Conservation (phyloP, 1,140 invertebrate genomes). For the Rhizoglyphus robini region DNA sequence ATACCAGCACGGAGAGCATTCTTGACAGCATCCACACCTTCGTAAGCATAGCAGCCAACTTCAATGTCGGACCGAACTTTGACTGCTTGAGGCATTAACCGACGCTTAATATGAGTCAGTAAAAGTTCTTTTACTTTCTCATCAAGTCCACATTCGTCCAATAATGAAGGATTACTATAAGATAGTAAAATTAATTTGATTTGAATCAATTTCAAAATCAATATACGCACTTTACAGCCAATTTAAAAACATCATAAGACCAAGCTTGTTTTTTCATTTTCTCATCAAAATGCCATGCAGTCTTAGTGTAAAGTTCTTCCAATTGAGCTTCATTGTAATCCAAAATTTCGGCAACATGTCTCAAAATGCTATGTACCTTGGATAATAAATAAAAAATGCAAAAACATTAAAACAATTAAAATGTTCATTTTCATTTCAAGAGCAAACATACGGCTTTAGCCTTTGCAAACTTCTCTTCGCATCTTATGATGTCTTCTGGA, state of each 20-base stretch:
- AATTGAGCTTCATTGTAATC: constrained; percentile 80
- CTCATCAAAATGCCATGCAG: constrained; percentile 98
- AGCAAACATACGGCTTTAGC: constrained; percentile 72
- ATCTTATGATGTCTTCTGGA: constrained; percentile 91
- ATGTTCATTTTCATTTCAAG: too few species aligned
- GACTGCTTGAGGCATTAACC: constrained; percentile 92
- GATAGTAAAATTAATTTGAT: constrained; percentile 13
- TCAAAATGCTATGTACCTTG: constrained; percentile 72
- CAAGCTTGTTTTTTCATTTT: constrained; percentile 91
- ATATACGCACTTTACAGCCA: constrained; percentile 67
- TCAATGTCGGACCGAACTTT: constrained; percentile 95
- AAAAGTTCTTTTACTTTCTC: constrained; percentile 82
- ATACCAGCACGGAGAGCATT: constrained; percentile 78
- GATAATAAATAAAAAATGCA: constrained; percentile 11
- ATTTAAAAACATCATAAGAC: constrained; percentile 96
- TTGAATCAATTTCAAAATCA: constrained; percentile 4
- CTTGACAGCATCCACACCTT: constrained; percentile 98
- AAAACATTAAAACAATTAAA: background rate
- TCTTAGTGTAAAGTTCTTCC: constrained; percentile 88
- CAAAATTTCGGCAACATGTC: constrained; percentile 89
- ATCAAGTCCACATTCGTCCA: constrained; percentile 91
- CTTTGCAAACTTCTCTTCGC: constrained; percentile 95
- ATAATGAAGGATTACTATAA: constrained; percentile 68
- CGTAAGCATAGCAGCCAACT: constrained; percentile 88
- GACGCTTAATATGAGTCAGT: constrained; percentile 83